These are phyloP conservation scores for Poecilia wingei DNA, from an alignment of 2,797 vertebrate genomes.

Conservation along the genomic window DNA sequence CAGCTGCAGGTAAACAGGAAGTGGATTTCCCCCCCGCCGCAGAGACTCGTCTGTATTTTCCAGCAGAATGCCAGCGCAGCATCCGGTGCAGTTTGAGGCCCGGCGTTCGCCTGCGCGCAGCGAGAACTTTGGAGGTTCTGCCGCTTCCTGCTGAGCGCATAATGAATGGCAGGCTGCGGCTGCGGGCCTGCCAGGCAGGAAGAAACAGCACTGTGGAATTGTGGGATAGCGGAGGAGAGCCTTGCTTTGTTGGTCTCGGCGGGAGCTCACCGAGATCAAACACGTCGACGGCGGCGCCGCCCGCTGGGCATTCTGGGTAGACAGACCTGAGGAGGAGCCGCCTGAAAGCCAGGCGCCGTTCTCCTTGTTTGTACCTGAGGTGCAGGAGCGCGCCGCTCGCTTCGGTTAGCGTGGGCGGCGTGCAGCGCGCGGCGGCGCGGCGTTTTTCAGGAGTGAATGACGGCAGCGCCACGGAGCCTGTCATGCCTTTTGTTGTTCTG, in stretches of 20 bases:
- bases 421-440: conserved; percentile 12
- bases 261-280: conserved; percentile 70
- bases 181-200: conserved; percentile 54
- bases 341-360: conserved; percentile 48
- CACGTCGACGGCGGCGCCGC: conserved; percentile 40
- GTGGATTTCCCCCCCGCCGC: conserved; percentile 8
- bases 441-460: conserved; percentile 42
- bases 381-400: not conserved
- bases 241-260: conserved; percentile 53
- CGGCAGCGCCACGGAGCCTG: conserved; percentile 29
- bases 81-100: conserved; percentile 26
- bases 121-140: conserved; percentile 47
- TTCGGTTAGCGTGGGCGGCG: conserved; percentile 13
- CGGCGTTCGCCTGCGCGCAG: conserved; percentile 33
- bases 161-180: conserved; percentile 68
- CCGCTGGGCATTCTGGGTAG: conserved; percentile 64
- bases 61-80: conserved; percentile 51
- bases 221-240: conserved; percentile 61
- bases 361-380: conserved; percentile 35
- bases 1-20: conserved; percentile 46
- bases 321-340: conserved; percentile 67
- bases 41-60: conserved; percentile 16
- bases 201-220: conserved; percentile 64
- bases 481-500: conserved; percentile 47
- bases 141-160: conserved; percentile 56